Evolutionary conservation across 1,140 invertebrate species (phyloP).

Genomic region (Lethrus apterus): DNA sequence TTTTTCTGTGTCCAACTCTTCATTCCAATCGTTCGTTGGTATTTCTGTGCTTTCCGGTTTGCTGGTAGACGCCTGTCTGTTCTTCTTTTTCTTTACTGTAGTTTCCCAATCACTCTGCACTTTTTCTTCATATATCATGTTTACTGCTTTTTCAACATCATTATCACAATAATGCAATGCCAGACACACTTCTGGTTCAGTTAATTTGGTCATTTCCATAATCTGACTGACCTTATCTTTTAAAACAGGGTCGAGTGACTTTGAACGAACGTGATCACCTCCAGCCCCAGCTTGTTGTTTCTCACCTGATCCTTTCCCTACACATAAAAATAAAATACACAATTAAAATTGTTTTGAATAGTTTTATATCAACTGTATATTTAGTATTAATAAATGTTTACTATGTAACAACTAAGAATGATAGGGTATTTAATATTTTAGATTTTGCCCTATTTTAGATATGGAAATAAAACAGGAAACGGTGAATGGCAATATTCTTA

Average conservation of each 20-base stretch:
- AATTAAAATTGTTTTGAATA: too few species aligned
- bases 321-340: slow-evolving; percentile 2
- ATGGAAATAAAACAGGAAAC: too few species aligned
- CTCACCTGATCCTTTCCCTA: slow-evolving; percentile 32
- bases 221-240: slow-evolving; percentile 66
- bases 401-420: too few species aligned
- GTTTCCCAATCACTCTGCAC: slow-evolving; percentile 69
- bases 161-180: slow-evolving; percentile 76
- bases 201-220: slow-evolving; percentile 71
- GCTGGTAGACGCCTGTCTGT: slow-evolving; percentile 45
- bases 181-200: slow-evolving; percentile 75
- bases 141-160: slow-evolving; percentile 65
- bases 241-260: slow-evolving; percentile 31
- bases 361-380: too few species aligned
- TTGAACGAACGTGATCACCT: slow-evolving; percentile 23
- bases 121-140: slow-evolving; percentile 66
- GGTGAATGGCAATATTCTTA: too few species aligned
- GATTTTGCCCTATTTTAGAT: too few species aligned
- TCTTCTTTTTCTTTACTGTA: slow-evolving; percentile 81
- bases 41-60: slow-evolving; percentile 39
- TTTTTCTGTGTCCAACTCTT: slow-evolving; percentile 34
- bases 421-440: too few species aligned
- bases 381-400: too few species aligned
- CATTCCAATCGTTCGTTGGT: slow-evolving; percentile 41
- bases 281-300: slow-evolving; percentile 29